Conservation (phyloP, 2,113 vertebrate species). For the Macaca fascicularis region DNA sequence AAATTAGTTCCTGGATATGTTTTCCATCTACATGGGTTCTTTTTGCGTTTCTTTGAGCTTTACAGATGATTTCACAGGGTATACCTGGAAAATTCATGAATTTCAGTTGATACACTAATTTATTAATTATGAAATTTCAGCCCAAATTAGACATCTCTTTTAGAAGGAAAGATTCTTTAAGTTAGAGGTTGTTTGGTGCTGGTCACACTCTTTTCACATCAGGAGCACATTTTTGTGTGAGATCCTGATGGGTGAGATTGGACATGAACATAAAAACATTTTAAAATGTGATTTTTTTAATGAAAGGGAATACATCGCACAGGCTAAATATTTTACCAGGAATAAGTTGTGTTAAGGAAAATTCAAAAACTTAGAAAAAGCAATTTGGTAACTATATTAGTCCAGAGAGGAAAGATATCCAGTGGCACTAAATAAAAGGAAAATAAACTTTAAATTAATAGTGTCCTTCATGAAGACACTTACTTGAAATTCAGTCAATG, state of each 20-base stretch:
- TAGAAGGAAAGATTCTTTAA: conserved; percentile 24
- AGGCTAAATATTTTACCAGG: background rate
- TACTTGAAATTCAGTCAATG: background rate
- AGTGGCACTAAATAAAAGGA: background rate
- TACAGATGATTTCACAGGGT: background rate
- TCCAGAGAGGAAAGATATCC: background rate
- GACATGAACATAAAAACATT: background rate
- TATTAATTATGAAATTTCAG: conserved; percentile 13
- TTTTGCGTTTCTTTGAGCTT: background rate
- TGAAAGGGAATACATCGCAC: background rate
- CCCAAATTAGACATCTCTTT: background rate
- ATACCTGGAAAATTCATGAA: background rate
- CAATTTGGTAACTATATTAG: background rate
- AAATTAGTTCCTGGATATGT: background rate
- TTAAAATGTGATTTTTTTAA: background rate
- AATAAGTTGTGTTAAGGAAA: background rate
- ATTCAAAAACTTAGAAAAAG: background rate
- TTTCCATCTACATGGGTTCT: background rate
- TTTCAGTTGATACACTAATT: background rate
- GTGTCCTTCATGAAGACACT: background rate
- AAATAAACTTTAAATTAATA: conserved; percentile 12
- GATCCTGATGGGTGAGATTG: background rate
- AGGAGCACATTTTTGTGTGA: background rate
- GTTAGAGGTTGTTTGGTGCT: background rate
- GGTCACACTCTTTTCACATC: background rate